A percentile compares a stretch with the other conserved stretches of the same genome.
Evolutionary conservation across 2,888 invertebrate species (phyloP).

Genomic region (Tenthredo mesomela): DNA sequence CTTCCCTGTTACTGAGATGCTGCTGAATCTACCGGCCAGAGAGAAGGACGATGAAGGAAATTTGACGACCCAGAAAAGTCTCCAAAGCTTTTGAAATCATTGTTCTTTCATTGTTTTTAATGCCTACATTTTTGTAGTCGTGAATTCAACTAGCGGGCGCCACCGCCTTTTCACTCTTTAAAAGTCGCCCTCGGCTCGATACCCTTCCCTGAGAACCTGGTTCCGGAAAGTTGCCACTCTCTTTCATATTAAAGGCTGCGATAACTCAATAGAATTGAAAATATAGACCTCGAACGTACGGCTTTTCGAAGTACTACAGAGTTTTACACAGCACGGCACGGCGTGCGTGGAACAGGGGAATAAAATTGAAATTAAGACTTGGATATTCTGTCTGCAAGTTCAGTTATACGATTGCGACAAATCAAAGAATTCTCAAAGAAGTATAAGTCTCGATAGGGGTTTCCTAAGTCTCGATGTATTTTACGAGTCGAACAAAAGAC

Average conservation of each 20-base stretch:
- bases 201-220: conserved; percentile 20
- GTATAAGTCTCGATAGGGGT: conserved; percentile 48
- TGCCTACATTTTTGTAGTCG: neutral
- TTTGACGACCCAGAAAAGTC: neutral
- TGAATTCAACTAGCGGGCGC: conserved; percentile 20
- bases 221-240: conserved; percentile 38
- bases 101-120: conserved; percentile 1
- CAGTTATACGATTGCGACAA: conserved; percentile 43
- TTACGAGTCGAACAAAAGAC: conserved; percentile 24
- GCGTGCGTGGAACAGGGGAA: conserved; percentile 17
- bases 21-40: conserved; percentile 17
- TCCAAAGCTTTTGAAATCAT: conserved; percentile 24
- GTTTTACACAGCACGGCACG: neutral
- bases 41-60: neutral
- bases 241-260: conserved; percentile 42
- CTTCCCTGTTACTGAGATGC: conserved; percentile 12
- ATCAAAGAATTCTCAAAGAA: conserved; percentile 46
- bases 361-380: conserved; percentile 48
- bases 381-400: conserved; percentile 42
- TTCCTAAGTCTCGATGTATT: conserved; percentile 24
- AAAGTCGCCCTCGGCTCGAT: neutral
- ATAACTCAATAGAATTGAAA: conserved; percentile 36
- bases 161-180: conserved; percentile 8
- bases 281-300: conserved; percentile 42
- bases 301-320: conserved; percentile 18